Conservation (phyloP, 2,113 vertebrate genomes). For the Toxotes jaculatrix region DNA sequence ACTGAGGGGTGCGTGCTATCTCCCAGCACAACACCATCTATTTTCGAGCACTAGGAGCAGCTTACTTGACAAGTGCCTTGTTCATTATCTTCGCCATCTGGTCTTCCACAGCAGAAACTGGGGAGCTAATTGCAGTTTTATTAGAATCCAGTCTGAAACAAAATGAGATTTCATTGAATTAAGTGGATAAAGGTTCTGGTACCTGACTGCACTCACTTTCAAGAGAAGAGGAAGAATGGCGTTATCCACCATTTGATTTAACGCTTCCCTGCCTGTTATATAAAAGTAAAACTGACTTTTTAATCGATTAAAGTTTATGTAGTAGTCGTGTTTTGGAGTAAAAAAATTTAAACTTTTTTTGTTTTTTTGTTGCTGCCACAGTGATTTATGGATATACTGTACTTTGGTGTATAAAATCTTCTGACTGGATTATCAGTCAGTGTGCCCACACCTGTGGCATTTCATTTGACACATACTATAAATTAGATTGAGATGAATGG, state of each 20-base stretch:
- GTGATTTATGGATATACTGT: not conserved
- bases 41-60: constrained; percentile 19
- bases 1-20: constrained; percentile 16
- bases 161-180: constrained; percentile 28
- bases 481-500: constrained; percentile 24
- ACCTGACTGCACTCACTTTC: not conserved
- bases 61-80: constrained; percentile 39
- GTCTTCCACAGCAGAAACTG: constrained; percentile 24
- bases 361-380: not conserved
- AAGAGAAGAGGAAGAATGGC: not conserved
- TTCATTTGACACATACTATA: constrained; percentile 31
- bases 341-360: not conserved
- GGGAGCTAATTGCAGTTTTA: constrained; percentile 18
- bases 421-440: constrained; percentile 3
- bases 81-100: constrained; percentile 67
- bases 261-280: not conserved
- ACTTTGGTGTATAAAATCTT: not conserved
- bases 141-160: not conserved
- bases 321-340: not conserved
- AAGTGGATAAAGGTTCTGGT: not conserved
- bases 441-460: not conserved
- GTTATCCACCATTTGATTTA: too few species aligned
- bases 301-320: not conserved
- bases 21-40: constrained; percentile 4
- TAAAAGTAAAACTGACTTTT: not conserved